These are phyloP conservation scores for Campoletis sonorensis DNA, from an alignment of 1,140 invertebrate genomes.

Conservation along the genomic window DNA sequence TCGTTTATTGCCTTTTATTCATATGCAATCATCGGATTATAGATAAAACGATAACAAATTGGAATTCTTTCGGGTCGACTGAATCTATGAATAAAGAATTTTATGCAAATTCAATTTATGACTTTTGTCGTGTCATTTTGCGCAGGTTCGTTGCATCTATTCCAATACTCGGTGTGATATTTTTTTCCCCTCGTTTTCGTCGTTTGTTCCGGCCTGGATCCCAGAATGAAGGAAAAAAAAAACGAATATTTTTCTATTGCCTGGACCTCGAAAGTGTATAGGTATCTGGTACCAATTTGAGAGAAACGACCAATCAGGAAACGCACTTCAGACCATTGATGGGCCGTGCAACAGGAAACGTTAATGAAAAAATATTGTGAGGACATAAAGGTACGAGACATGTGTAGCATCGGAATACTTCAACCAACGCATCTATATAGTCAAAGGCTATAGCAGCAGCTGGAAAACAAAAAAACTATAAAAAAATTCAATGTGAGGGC, in stretches of 20 bases:
- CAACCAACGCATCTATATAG: too few relatives aligned
- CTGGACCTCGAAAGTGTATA: neutral
- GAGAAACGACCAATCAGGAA: constrained; percentile 25
- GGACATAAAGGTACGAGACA: neutral
- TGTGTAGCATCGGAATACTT: constrained; percentile 2
- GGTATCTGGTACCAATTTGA: neutral
- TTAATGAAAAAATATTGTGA: constrained; percentile 39
- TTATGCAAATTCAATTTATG: constrained; percentile 39
- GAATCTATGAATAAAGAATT: constrained; percentile 41
- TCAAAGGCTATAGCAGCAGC: too few relatives aligned
- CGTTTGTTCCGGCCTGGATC: neutral
- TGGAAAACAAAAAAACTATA: too few relatives aligned
- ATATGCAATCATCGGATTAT: constrained; percentile 41
- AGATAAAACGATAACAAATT: constrained; percentile 42
- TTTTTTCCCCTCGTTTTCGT: neutral
- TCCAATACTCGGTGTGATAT: neutral
- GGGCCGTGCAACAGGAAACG: constrained; percentile 29
- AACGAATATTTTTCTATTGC: neutral
- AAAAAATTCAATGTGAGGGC: too few relatives aligned
- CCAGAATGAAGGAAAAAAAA: neutral
- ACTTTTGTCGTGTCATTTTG: constrained; percentile 15
- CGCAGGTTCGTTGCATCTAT: neutral
- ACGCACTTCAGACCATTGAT: neutral
- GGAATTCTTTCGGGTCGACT: constrained; percentile 32
- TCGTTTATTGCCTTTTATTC: constrained; percentile 19